Evolutionary conservation across 1,140 invertebrate genomes (phyloP).

Genomic region (Acromyrmex echinatior): DNA sequence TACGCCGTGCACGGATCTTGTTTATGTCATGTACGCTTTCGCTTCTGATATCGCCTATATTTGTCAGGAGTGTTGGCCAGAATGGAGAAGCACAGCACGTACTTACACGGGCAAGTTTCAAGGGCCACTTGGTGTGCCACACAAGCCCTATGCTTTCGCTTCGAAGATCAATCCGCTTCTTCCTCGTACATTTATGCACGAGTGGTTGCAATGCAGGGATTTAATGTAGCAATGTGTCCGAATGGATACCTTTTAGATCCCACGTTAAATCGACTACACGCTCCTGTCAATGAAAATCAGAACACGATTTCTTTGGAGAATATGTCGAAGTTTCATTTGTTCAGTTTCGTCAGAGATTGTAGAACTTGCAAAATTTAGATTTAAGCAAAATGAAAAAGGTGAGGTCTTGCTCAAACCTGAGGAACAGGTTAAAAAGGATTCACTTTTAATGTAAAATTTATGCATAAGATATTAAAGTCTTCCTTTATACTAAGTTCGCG

Average conservation of each 20-base stretch:
- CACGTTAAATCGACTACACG: conserved; percentile 8
- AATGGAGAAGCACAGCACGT: conserved; percentile 69
- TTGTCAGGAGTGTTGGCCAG: conserved; percentile 69
- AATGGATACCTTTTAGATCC: conserved; percentile 7
- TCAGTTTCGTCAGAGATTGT: neutral
- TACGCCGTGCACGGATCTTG: conserved; percentile 74
- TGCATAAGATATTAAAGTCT: neutral
- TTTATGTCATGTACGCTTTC: conserved; percentile 77
- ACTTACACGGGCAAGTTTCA: conserved; percentile 49
- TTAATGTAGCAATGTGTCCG: conserved; percentile 22
- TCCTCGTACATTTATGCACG: conserved; percentile 38
- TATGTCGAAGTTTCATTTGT: neutral
- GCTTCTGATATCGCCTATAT: conserved; percentile 75
- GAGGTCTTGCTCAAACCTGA: neutral
- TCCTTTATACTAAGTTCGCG: neutral
- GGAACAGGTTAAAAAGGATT: neutral
- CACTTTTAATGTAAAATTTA: neutral
- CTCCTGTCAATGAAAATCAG: neutral
- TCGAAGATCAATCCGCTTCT: conserved; percentile 29
- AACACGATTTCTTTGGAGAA: neutral
- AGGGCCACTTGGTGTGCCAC: conserved; percentile 44
- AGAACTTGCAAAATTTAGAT: conserved; percentile 10
- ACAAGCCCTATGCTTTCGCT: conserved; percentile 41
- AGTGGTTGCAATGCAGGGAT: conserved; percentile 4
- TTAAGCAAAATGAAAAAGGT: neutral